Conservation (phyloP, 2,113 vertebrate species). For the Hyla sarda region DNA sequence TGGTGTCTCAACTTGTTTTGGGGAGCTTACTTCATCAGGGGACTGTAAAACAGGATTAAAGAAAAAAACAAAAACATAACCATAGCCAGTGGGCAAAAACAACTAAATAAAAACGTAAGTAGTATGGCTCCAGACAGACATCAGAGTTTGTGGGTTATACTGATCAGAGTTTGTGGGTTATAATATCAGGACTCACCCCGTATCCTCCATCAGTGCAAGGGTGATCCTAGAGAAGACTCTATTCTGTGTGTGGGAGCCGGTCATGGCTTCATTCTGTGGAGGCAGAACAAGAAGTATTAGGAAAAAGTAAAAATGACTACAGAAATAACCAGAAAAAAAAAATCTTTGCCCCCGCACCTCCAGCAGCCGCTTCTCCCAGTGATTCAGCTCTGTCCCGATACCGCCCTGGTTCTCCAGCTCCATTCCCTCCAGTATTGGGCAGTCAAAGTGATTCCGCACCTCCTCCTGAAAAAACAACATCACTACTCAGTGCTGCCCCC, state of each 20-base stretch:
- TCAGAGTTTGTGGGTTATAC: no score
- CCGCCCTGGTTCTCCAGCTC: slow-evolving; percentile 98
- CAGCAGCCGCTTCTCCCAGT: slow-evolving; percentile 95
- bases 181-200: slow-evolving; percentile 79
- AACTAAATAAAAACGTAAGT: no score
- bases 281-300: background rate
- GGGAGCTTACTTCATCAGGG: no score
- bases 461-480: slow-evolving; percentile 78
- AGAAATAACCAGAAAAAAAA: background rate
- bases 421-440: slow-evolving; percentile 92
- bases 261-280: slow-evolving; percentile 97
- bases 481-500: background rate
- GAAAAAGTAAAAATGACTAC: background rate
- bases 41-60: no score
- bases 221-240: slow-evolving; percentile 94
- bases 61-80: no score
- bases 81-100: no score
- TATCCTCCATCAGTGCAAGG: slow-evolving; percentile 97
- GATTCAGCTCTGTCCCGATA: slow-evolving; percentile 93
- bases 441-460: slow-evolving; percentile 89
- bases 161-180: no score
- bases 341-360: slow-evolving; percentile 77
- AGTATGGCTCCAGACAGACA: background rate
- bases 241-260: slow-evolving; percentile 96
- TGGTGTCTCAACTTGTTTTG: no score